Evolutionary conservation across 2,888 invertebrate genomes (phyloP).

Genomic region (Tuberolachnus salignus): DNA sequence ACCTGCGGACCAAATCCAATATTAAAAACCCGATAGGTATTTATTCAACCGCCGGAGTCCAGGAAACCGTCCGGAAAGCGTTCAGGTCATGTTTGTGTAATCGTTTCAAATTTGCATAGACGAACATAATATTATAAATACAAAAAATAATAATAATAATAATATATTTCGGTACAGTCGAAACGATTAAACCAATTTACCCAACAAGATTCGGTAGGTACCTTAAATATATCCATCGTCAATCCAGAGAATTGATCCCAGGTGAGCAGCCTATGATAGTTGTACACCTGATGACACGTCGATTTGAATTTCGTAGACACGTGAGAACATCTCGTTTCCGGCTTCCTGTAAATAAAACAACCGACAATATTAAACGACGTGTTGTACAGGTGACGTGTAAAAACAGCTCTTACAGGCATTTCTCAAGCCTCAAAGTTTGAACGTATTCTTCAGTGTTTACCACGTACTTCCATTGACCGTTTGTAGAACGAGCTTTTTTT

Average conservation of each 20-base stretch:
- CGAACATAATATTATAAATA: too few species aligned
- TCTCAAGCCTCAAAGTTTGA: constrained; percentile 80
- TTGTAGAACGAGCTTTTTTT: constrained; percentile 78
- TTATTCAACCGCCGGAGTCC: too few species aligned
- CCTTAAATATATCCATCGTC: constrained; percentile 85
- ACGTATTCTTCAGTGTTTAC: constrained; percentile 85
- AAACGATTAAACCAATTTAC: too few species aligned
- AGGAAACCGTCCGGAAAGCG: too few species aligned
- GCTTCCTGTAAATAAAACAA: constrained; percentile 68
- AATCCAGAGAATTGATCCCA: constrained; percentile 81
- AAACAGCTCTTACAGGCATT: constrained; percentile 74
- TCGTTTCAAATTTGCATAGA: too few species aligned
- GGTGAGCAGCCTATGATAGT: constrained; percentile 79
- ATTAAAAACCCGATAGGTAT: too few species aligned
- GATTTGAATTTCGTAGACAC: constrained; percentile 80
- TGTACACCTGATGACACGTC: constrained; percentile 81
- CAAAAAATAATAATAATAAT: too few species aligned
- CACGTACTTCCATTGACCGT: constrained; percentile 84
- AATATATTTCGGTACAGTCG: too few species aligned
- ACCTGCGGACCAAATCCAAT: constrained; percentile 64
- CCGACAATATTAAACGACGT: too few species aligned
- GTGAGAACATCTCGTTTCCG: constrained; percentile 78
- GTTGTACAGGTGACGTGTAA: too few species aligned
- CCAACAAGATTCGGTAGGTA: constrained; percentile 61
- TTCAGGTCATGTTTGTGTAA: too few species aligned